Conservation (phyloP, 2,113 vertebrate genomes). For the Oncorhynchus gorbuscha region DNA sequence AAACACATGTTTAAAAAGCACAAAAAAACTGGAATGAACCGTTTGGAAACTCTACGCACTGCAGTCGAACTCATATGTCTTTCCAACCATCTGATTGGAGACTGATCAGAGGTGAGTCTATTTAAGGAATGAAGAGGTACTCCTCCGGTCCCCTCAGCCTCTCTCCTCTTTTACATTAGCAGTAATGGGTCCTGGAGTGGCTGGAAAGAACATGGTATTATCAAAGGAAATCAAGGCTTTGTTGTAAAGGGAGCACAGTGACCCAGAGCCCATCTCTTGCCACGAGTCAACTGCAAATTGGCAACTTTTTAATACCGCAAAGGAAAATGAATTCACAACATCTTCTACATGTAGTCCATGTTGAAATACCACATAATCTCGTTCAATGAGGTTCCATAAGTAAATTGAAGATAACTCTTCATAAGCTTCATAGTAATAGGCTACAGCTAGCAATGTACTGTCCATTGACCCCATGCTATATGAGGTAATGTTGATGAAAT, state of each 20-base stretch:
- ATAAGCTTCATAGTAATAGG: no score
- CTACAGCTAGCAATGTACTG: not conserved
- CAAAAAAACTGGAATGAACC: no score
- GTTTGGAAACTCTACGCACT: no score
- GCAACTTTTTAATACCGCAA: conserved; percentile 13
- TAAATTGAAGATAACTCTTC: not conserved
- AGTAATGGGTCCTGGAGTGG: conserved; percentile 32
- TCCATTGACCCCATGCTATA: not conserved
- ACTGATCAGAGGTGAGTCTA: no score
- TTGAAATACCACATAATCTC: not conserved
- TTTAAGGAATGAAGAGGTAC: not conserved
- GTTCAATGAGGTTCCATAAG: not conserved
- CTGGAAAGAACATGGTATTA: conserved; percentile 23
- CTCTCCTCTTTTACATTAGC: conserved; percentile 8
- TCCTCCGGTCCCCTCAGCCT: conserved; percentile 3
- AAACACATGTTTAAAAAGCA: no score
- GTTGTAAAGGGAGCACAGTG: conserved; percentile 35
- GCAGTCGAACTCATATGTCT: no score
- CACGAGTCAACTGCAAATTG: conserved; percentile 28
- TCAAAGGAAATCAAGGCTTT: conserved; percentile 29
- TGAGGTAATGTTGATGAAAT: no score
- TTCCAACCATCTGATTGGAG: no score
- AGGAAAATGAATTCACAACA: not conserved
- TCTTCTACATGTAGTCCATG: conserved; percentile 3
- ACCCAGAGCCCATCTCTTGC: conserved; percentile 17